Evolutionary conservation across 2,113 vertebrate genomes (phyloP).

Genomic region (Colinus virginianus): DNA sequence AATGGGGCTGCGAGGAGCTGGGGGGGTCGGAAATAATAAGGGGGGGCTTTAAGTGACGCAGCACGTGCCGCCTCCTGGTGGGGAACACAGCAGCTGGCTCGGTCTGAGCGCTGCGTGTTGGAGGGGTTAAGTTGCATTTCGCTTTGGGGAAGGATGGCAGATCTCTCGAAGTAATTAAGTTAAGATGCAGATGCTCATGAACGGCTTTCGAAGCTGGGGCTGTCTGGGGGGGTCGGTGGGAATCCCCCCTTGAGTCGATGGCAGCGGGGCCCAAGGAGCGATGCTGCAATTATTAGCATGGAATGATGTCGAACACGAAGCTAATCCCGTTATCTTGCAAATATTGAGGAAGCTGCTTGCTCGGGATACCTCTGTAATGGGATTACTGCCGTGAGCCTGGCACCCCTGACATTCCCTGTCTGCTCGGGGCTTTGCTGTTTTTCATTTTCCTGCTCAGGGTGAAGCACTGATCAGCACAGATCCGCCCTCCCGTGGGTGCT

Average conservation of each 20-base stretch:
- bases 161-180: conserved; percentile 44
- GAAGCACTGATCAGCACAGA: not conserved
- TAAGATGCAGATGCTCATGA: conserved; percentile 44
- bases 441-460: not conserved
- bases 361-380: conserved; percentile 19
- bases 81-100: not conserved
- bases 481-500: not conserved
- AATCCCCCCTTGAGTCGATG: conserved; percentile 22
- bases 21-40: too few relatives aligned
- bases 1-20: too few relatives aligned
- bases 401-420: not conserved
- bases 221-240: not conserved
- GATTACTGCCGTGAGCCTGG: conserved; percentile 24
- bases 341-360: conserved; percentile 34
- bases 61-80: too few relatives aligned
- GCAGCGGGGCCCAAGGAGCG: not conserved
- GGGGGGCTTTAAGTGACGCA: too few relatives aligned
- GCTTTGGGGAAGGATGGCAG: conserved; percentile 44
- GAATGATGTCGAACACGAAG: conserved; percentile 42
- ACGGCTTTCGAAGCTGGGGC: not conserved
- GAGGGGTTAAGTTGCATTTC: conserved; percentile 22
- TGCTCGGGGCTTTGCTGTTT: not conserved
- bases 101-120: accelerated
- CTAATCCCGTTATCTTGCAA: conserved; percentile 63
- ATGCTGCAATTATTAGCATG: conserved; percentile 38